Evolutionary conservation across 2,797 vertebrate genomes (phyloP).

Genomic region (Lacerta viridis): DNA sequence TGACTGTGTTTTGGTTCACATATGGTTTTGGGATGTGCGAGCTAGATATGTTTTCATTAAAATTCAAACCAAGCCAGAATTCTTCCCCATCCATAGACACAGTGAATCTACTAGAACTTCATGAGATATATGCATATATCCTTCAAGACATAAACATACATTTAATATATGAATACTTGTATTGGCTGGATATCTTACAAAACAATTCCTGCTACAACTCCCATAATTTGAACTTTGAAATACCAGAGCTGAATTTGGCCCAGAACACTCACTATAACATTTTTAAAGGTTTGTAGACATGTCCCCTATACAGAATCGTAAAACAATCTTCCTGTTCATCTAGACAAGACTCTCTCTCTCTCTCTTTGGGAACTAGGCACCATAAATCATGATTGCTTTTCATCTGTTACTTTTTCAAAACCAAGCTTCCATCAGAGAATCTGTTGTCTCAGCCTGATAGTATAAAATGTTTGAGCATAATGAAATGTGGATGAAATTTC

Average conservation of each 20-base stretch:
- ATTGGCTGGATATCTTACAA: not conserved
- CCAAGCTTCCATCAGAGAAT: slow-evolving; percentile 35
- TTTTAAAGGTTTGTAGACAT: slow-evolving; percentile 61
- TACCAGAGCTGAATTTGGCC: slow-evolving; percentile 58
- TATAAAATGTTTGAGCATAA: slow-evolving; percentile 7
- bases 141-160: not conserved
- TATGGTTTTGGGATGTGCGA: no score
- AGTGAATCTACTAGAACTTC: not conserved
- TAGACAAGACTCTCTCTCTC: slow-evolving; percentile 47
- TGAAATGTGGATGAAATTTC: slow-evolving; percentile 21
- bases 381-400: slow-evolving; percentile 11
- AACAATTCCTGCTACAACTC: slow-evolving; percentile 53
- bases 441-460: slow-evolving; percentile 39
- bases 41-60: no score
- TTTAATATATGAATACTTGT: not conserved
- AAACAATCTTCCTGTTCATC: slow-evolving; percentile 54
- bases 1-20: no score
- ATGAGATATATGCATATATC: not conserved
- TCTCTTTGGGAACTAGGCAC: slow-evolving; percentile 32
- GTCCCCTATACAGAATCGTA: slow-evolving; percentile 29
- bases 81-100: no score
- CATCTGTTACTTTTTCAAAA: slow-evolving; percentile 31
- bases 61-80: no score
- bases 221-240: slow-evolving; percentile 48
- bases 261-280: slow-evolving; percentile 51